Evolutionary conservation across 2,888 invertebrate genomes (phyloP).

Genomic region (Leucoma salicis): DNA sequence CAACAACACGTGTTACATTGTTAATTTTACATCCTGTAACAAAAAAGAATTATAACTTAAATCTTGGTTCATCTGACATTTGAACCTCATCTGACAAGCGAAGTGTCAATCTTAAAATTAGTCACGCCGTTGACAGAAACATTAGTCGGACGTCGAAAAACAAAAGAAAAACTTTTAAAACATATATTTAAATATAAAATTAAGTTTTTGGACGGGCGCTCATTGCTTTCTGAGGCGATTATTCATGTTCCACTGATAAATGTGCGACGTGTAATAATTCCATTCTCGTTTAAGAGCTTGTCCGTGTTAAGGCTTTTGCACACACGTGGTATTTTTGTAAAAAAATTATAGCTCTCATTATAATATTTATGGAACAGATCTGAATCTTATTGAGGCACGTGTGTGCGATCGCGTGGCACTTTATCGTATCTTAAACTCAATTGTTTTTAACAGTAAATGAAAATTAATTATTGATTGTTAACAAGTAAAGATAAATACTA

Average conservation of each 20-base stretch:
- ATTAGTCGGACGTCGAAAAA: conserved; percentile 34
- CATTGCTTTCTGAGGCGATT: conserved; percentile 69
- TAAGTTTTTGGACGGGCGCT: conserved; percentile 74
- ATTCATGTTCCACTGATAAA: conserved; percentile 74
- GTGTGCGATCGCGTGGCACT: conserved; percentile 43
- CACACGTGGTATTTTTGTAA: conserved; percentile 51
- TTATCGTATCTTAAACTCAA: conserved; percentile 31
- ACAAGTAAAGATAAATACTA: conserved; percentile 6
- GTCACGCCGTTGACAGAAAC: conserved; percentile 35
- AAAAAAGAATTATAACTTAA: conserved; percentile 6
- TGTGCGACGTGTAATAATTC: conserved; percentile 75
- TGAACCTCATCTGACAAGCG: conserved; percentile 19
- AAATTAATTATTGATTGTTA: conserved; percentile 23
- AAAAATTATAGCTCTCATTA: conserved; percentile 59
- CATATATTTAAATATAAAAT: conserved; percentile 76
- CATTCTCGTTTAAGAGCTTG: conserved; percentile 71
- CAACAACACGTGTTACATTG: background rate
- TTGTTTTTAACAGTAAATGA: conserved; percentile 37
- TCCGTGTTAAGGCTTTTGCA: conserved; percentile 55
- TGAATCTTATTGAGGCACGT: conserved; percentile 39
- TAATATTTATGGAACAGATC: conserved; percentile 50
- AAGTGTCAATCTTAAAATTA: conserved; percentile 37
- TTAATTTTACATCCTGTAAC: background rate
- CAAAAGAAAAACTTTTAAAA: conserved; percentile 51
- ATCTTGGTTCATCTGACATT: background rate